Evolutionary conservation across 2,888 invertebrate genomes (phyloP).

Genomic region (Agonopterix alstromeriana): DNA sequence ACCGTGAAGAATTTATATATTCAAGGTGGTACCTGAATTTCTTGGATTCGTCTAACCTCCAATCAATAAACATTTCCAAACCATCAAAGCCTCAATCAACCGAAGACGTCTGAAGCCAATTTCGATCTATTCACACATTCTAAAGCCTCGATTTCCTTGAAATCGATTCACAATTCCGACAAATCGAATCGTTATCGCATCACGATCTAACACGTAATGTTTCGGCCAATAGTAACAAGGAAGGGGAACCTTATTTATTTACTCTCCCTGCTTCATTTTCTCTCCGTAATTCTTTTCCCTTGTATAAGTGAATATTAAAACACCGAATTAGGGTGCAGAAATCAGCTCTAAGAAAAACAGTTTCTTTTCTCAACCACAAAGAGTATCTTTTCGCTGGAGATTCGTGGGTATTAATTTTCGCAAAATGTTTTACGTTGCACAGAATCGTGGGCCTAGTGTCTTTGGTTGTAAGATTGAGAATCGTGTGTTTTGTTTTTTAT

Average conservation of each 20-base stretch:
- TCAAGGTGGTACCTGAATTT: too few relatives aligned
- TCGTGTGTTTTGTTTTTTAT: conserved; percentile 20
- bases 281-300: conserved; percentile 70
- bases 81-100: background rate
- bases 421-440: conserved; percentile 16
- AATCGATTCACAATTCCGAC: conserved; percentile 36
- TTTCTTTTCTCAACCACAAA: conserved; percentile 26
- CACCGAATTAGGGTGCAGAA: conserved; percentile 42
- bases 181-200: conserved; percentile 59
- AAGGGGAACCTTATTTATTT: conserved; percentile 60
- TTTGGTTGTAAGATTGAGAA: conserved; percentile 26
- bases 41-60: too few relatives aligned
- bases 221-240: conserved; percentile 43
- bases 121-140: conserved; percentile 55
- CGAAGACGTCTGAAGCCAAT: conserved; percentile 13
- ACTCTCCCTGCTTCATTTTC: conserved; percentile 68
- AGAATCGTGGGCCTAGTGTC: conserved; percentile 26
- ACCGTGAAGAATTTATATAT: too few relatives aligned
- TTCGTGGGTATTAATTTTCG: conserved; percentile 37
- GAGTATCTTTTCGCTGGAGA: conserved; percentile 7
- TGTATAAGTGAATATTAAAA: conserved; percentile 70
- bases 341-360: conserved; percentile 20
- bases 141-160: conserved; percentile 47
- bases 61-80: too few relatives aligned
- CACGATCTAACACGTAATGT: conserved; percentile 66